Conservation (phyloP, 92 coral and sea anemone species). For the Siderastrea radians region DNA sequence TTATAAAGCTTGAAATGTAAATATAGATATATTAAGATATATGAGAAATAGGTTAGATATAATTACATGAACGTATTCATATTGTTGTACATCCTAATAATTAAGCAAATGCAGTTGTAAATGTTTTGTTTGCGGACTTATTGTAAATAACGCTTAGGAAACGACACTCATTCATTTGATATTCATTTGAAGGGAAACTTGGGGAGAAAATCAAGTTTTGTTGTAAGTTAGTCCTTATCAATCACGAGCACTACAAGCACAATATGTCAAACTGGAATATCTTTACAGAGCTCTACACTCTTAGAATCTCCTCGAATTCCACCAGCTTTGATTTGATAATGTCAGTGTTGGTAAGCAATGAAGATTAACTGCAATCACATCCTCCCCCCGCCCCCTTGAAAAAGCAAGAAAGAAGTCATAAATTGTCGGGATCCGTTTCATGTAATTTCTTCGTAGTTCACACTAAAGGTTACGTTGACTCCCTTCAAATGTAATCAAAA, state of each 20-base stretch:
- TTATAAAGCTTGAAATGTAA: constrained; percentile 2
- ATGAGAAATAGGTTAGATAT: constrained; percentile 18
- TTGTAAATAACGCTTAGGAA: background rate
- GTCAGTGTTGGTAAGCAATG: background rate
- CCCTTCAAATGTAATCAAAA: background rate
- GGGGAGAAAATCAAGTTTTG: background rate
- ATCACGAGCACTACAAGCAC: background rate
- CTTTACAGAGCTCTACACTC: too few relatives aligned
- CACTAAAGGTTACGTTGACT: too few relatives aligned
- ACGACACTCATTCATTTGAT: too few relatives aligned
- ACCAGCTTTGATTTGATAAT: background rate
- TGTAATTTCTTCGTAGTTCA: too few relatives aligned
- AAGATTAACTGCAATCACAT: too few relatives aligned
- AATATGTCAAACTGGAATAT: too few relatives aligned
- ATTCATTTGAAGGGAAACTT: background rate
- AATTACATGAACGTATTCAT: constrained; percentile 7
- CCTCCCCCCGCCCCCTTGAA: too few relatives aligned
- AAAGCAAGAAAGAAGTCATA: too few relatives aligned
- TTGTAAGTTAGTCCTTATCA: background rate
- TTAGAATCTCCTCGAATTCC: background rate
- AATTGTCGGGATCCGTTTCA: too few relatives aligned
- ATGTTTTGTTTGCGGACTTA: background rate
- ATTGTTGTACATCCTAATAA: constrained; percentile 1
- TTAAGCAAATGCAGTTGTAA: background rate
- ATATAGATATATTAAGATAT: background rate